These are phyloP conservation scores for Papilio demoleus DNA, from an alignment of 2,888 invertebrate genomes.

Conservation along the genomic window DNA sequence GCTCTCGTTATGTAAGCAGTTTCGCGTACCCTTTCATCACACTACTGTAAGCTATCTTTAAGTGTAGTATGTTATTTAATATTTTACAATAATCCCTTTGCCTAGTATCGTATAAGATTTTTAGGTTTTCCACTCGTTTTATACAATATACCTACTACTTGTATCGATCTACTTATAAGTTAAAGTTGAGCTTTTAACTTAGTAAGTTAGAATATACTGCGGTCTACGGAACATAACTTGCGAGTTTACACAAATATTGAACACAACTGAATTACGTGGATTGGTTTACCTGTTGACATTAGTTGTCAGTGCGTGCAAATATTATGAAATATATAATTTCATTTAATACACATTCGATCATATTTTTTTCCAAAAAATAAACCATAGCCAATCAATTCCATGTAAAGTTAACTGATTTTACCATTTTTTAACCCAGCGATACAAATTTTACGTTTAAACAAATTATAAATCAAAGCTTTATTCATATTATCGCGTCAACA, in stretches of 20 bases:
- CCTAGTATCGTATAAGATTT: conserved; percentile 75
- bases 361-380: not conserved
- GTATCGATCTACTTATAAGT: conserved; percentile 76
- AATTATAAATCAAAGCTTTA: not conserved
- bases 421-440: not conserved
- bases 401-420: not conserved
- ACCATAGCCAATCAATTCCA: not conserved
- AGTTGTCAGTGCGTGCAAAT: conserved; percentile 4
- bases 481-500: not conserved
- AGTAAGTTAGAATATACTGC: conserved; percentile 57
- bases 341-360: not conserved
- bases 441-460: not conserved
- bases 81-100: conserved; percentile 77
- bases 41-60: conserved; percentile 80
- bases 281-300: conserved; percentile 18
- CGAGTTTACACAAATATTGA: conserved; percentile 28
- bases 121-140: conserved; percentile 83
- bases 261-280: conserved; percentile 14
- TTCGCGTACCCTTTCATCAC: conserved; percentile 57
- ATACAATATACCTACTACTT: conserved; percentile 75
- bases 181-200: conserved; percentile 81
- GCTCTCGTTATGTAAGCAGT: conserved; percentile 26
- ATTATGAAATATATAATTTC: not conserved
- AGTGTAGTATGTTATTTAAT: conserved; percentile 78
- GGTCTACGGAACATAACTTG: conserved; percentile 43